These are phyloP conservation scores for Camponotus pennsylvanicus DNA, from an alignment of 1,140 invertebrate species.

Conservation along the genomic window DNA sequence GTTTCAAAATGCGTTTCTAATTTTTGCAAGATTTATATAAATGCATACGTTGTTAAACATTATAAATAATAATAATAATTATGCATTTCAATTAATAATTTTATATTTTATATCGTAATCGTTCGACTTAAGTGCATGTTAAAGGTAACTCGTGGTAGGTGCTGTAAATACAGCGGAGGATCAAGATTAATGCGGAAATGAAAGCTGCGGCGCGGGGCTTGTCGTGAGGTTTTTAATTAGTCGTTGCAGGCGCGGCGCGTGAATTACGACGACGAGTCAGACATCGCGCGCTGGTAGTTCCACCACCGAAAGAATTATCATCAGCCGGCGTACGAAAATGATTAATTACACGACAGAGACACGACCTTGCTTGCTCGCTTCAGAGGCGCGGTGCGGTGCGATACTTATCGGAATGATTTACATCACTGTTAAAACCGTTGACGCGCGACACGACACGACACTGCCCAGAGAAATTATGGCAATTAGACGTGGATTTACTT, in stretches of 20 bases:
- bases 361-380: conserved; percentile 74
- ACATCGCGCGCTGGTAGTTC: conserved; percentile 64
- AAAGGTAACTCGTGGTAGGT: conserved; percentile 4
- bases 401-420: conserved; percentile 82
- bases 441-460: conserved; percentile 70
- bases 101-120: conserved; percentile 5
- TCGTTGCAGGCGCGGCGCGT: conserved; percentile 64
- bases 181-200: conserved; percentile 70
- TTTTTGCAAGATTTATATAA: neutral
- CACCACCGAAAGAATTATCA: conserved; percentile 67
- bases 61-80: no score
- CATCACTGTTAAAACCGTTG: conserved; percentile 76
- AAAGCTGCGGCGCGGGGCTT: conserved; percentile 51
- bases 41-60: neutral
- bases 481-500: conserved; percentile 33
- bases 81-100: neutral
- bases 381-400: conserved; percentile 59
- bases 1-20: no score
- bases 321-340: conserved; percentile 74
- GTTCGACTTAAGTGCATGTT: neutral
- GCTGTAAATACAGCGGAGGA: neutral
- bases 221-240: conserved; percentile 71
- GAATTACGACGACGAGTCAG: conserved; percentile 73
- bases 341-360: conserved; percentile 77
- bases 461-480: conserved; percentile 38